Percentiles rank a stretch among this genome's conserved stretches.
Conservation (phyloP, 2,888 invertebrate species). For the Rambutsinella grinnellia region DNA sequence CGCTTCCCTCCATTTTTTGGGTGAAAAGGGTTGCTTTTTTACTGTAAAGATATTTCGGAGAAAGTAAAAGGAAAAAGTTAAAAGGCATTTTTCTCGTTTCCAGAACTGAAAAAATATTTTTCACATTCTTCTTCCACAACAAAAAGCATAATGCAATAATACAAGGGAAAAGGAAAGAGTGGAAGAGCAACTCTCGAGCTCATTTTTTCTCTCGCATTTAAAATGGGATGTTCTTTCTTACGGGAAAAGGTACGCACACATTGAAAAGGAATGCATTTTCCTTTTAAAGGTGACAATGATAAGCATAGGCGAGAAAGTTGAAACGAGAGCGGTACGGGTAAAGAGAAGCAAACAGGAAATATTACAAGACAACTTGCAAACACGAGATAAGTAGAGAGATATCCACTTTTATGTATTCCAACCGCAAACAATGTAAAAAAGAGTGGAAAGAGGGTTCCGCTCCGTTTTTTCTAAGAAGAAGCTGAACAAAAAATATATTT, state of each 20-base stretch:
- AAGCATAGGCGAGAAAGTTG: slow-evolving; percentile 3
- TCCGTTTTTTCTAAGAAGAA: not conserved
- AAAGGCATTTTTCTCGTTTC: slow-evolving; percentile 32
- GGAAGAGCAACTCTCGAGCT: not conserved
- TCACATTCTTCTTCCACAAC: slow-evolving; percentile 31
- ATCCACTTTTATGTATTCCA: slow-evolving; percentile 42
- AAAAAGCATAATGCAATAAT: slow-evolving; percentile 38
- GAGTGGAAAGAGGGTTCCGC: not conserved
- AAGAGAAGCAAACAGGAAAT: slow-evolving; percentile 33
- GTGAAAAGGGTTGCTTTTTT: not conserved
- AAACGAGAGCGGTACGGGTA: slow-evolving; percentile 8
- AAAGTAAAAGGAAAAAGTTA: slow-evolving; percentile 33
- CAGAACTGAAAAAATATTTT: slow-evolving; percentile 6
- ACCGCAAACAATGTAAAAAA: slow-evolving; percentile 42
- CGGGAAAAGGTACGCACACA: slow-evolving; percentile 1
- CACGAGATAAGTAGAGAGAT: slow-evolving; percentile 40
- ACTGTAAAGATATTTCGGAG: too few species aligned
- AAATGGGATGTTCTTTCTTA: not conserved
- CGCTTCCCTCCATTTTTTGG: not conserved
- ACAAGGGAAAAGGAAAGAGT: slow-evolving; percentile 13
- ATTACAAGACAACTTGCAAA: slow-evolving; percentile 43
- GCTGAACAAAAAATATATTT: not conserved
- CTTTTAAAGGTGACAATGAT: slow-evolving; percentile 1
- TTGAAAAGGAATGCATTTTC: slow-evolving; percentile 9
- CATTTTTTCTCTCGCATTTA: slow-evolving; percentile 10